Conservation (phyloP, 2,888 invertebrate genomes). For the Poecilobothrus nobilitatus region DNA sequence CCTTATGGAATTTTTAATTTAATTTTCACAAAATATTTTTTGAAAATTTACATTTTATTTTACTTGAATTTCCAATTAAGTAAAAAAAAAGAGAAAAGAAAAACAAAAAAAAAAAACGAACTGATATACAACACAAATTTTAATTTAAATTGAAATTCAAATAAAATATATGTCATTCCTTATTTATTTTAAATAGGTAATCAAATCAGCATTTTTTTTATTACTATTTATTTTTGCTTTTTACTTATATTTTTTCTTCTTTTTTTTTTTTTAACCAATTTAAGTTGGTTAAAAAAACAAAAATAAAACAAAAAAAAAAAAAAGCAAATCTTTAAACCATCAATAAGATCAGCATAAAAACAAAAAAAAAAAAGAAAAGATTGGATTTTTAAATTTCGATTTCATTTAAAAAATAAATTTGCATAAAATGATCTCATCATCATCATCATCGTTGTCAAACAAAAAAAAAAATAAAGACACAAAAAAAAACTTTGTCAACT, state of each 20-base stretch:
- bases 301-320: no score
- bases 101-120: no score
- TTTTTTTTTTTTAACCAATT: background rate
- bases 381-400: background rate
- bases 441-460: background rate
- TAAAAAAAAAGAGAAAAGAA: no score
- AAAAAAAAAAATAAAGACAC: background rate
- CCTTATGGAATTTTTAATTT: no score
- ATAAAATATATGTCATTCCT: background rate
- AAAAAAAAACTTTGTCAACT: background rate
- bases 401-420: background rate
- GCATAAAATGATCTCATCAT: constrained; percentile 2
- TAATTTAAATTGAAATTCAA: background rate
- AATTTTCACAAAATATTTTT: no score
- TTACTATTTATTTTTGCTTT: background rate
- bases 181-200: constrained; percentile 3
- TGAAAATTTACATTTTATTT: background rate
- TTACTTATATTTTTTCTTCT: background rate
- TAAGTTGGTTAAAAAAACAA: background rate
- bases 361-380: no score
- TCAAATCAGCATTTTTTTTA: background rate
- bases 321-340: no score
- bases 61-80: background rate
- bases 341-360: no score
- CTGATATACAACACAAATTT: background rate